phyloP scores from a whole-genome alignment of 2,113 vertebrate genomes.

The Melanostigma gelatinosum region DNA sequence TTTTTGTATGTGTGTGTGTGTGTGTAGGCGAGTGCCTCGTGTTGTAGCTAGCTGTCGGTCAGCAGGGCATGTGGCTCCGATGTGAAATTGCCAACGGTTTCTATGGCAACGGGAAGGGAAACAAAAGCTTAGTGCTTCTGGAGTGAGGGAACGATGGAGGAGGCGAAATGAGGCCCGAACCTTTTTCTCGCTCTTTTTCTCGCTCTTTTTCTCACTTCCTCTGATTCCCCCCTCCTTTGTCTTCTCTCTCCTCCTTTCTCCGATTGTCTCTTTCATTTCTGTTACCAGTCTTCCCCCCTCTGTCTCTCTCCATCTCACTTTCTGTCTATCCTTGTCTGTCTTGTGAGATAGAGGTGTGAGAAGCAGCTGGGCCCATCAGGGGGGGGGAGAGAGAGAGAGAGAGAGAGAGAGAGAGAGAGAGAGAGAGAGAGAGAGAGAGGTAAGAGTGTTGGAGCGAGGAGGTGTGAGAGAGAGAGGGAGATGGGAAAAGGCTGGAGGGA shows the following conservation, averaged over 20 bases:
- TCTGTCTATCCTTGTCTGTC: constrained; percentile 48
- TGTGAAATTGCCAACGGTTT: constrained; percentile 70
- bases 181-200: constrained; percentile 56
- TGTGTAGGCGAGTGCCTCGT: constrained; percentile 71
- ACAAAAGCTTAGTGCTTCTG: constrained; percentile 72
- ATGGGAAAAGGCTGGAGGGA: constrained; percentile 3
- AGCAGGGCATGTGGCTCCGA: constrained; percentile 74
- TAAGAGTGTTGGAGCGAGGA: constrained; percentile 21
- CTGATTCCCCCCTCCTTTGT: constrained; percentile 43
- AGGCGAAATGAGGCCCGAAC: constrained; percentile 62
- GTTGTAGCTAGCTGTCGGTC: constrained; percentile 73
- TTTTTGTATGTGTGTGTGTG: constrained; percentile 36
- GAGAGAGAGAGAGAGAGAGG: constrained; percentile 27
- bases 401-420: constrained; percentile 16
- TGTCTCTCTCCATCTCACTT: constrained; percentile 26
- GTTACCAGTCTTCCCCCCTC: constrained; percentile 1
- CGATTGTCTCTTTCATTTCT: constrained; percentile 25
- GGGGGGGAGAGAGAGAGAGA: constrained; percentile 33
- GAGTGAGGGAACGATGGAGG: constrained; percentile 62
- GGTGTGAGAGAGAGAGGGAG: constrained; percentile 9
- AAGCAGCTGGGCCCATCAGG: constrained; percentile 59
- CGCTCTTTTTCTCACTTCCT: constrained; percentile 63
- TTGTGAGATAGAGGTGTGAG: constrained; percentile 65
- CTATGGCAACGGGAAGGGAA: constrained; percentile 70
- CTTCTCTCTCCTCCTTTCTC: constrained; percentile 17